A percentile compares a stretch with the other conserved stretches of the same genome.
These are phyloP conservation scores for Spheniscus humboldti DNA, from an alignment of 2,797 vertebrate species.

Conservation along the genomic window DNA sequence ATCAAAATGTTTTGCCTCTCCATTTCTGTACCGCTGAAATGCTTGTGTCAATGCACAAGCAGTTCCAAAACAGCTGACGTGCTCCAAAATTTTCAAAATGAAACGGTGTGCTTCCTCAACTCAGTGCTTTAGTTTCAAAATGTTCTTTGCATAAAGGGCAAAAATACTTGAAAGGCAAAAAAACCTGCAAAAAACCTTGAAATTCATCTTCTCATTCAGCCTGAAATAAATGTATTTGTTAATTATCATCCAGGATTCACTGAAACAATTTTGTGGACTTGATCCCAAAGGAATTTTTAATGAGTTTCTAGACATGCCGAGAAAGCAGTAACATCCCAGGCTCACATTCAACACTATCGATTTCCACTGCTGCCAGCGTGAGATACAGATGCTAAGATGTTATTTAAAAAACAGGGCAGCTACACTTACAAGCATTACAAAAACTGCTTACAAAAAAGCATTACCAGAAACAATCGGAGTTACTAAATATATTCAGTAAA, in stretches of 20 bases:
- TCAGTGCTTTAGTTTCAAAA: not conserved
- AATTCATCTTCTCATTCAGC: not conserved
- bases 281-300: not conserved
- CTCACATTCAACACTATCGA: not conserved
- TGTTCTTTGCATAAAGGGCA: not conserved
- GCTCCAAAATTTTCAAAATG: not conserved
- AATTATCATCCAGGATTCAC: not conserved
- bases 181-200: not conserved
- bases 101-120: not conserved
- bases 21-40: accelerated
- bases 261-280: not conserved
- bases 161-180: not conserved
- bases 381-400: not conserved
- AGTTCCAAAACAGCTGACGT: not conserved
- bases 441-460: not conserved
- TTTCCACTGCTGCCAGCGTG: not conserved
- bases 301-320: not conserved
- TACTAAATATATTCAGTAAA: conserved; percentile 41
- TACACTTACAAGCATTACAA: not conserved
- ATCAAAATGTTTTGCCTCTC: not conserved
- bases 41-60: not conserved
- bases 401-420: not conserved
- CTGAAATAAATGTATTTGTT: not conserved
- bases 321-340: not conserved
- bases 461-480: conserved; percentile 17